These are phyloP conservation scores for Brachystomella parvula DNA, from an alignment of 1,140 invertebrate species.

Conservation along the genomic window DNA sequence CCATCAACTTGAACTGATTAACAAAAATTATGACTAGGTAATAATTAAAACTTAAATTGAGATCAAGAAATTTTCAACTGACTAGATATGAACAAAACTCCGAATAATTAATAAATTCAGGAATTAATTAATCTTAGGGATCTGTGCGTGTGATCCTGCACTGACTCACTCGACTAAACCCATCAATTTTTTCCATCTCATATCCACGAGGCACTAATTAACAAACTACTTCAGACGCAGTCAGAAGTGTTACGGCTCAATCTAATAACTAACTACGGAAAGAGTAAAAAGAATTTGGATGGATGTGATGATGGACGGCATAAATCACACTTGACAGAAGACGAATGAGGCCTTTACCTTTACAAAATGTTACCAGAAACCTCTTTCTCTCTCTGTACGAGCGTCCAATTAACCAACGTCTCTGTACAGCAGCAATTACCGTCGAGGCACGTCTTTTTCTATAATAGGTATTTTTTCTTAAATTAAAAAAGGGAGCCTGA, in stretches of 20 bases:
- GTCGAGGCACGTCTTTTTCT: slow-evolving; percentile 33
- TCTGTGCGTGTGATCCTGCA: neutral
- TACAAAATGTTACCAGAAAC: too few species aligned
- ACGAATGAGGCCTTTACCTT: too few species aligned
- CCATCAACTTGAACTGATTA: neutral
- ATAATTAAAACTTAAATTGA: neutral
- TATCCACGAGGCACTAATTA: neutral
- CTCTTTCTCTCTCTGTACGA: neutral
- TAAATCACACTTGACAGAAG: neutral
- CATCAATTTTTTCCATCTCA: neutral
- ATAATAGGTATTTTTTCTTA: neutral
- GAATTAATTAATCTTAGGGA: neutral
- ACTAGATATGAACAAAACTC: neutral
- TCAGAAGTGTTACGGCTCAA: neutral
- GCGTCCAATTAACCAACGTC: neutral
- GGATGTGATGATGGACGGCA: neutral
- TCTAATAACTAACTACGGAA: neutral
- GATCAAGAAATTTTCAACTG: neutral
- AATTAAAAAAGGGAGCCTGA: slow-evolving; percentile 36
- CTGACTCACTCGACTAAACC: neutral
- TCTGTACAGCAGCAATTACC: slow-evolving; percentile 10
- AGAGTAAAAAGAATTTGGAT: neutral
- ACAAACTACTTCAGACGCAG: neutral
- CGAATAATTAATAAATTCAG: neutral
- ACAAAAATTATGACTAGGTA: neutral